phyloP scores from a whole-genome alignment of 2,888 invertebrate species.

The Acanthococcus lagerstroemiae region DNA sequence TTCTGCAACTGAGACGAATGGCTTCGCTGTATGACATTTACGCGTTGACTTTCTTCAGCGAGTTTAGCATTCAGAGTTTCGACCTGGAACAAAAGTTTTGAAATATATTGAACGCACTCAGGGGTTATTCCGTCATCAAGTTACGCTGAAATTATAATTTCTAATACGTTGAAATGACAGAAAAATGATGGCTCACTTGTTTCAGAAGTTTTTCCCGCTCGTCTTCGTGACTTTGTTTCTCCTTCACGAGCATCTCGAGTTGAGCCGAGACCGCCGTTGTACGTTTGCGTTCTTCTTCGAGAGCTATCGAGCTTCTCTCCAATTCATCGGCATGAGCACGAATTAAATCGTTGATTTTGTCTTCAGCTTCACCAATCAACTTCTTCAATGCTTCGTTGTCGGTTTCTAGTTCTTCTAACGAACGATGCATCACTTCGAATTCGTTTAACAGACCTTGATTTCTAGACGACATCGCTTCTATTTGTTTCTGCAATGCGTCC shows the following conservation, averaged over 20 bases:
- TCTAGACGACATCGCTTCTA: not conserved
- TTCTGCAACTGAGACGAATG: not conserved
- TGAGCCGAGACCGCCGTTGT: not conserved
- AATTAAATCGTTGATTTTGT: not conserved
- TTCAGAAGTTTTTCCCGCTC: too few relatives aligned
- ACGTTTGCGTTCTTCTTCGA: not conserved
- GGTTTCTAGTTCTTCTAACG: not conserved
- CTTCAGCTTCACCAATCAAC: not conserved
- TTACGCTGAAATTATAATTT: too few relatives aligned
- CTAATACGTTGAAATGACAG: too few relatives aligned
- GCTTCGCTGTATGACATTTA: not conserved
- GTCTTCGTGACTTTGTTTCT: too few relatives aligned
- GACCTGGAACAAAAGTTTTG: not conserved
- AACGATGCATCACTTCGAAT: not conserved
- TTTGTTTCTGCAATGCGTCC: conserved; percentile 5
- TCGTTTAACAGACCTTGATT: conserved; percentile 5
- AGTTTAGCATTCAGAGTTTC: not conserved
- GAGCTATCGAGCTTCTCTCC: not conserved
- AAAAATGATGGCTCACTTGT: too few relatives aligned
- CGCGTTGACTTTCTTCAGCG: not conserved
- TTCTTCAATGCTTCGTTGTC: not conserved
- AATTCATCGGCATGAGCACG: not conserved
- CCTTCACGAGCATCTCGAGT: not conserved
- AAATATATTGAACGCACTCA: too few relatives aligned
- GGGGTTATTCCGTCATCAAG: too few relatives aligned